Evolutionary conservation across 2,888 invertebrate genomes (phyloP).

Genomic region (Drosophila pseudotakahashii): DNA sequence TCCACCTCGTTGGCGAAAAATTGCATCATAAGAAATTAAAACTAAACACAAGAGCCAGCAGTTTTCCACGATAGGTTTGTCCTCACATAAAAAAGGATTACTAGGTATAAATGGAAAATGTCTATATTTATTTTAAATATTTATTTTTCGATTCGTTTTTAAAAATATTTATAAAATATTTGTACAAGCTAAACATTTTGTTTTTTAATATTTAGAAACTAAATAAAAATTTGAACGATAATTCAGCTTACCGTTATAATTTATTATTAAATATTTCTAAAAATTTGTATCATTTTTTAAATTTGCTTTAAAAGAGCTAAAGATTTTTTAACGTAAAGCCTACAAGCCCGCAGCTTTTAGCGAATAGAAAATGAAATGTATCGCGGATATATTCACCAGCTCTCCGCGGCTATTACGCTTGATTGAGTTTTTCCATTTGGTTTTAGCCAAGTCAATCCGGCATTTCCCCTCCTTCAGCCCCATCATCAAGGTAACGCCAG

Average conservation of each 20-base stretch:
- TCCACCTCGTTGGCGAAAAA: constrained; percentile 46
- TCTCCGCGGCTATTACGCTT: constrained; percentile 63
- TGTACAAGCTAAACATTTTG: too few species aligned
- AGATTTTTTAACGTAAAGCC: not conserved
- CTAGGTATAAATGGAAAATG: too few species aligned
- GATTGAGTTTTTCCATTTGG: constrained; percentile 61
- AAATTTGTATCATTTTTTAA: too few species aligned
- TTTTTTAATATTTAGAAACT: too few species aligned
- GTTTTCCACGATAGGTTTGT: not conserved
- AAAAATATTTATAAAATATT: too few species aligned
- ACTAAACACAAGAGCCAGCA: constrained; percentile 61
- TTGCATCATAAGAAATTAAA: constrained; percentile 76
- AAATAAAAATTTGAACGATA: too few species aligned
- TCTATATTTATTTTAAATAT: too few species aligned
- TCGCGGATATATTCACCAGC: constrained; percentile 50
- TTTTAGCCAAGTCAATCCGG: constrained; percentile 34
- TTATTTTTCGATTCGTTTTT: too few species aligned
- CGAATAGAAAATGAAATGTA: constrained; percentile 18
- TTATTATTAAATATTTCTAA: not conserved
- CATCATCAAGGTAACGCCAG: constrained; percentile 46
- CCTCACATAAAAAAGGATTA: too few species aligned
- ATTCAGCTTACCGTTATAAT: too few species aligned
- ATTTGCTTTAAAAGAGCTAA: not conserved
- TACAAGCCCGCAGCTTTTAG: not conserved
- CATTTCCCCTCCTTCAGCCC: not conserved